Conservation (phyloP, 2,888 invertebrate species). For the Fabriciana adippe region DNA sequence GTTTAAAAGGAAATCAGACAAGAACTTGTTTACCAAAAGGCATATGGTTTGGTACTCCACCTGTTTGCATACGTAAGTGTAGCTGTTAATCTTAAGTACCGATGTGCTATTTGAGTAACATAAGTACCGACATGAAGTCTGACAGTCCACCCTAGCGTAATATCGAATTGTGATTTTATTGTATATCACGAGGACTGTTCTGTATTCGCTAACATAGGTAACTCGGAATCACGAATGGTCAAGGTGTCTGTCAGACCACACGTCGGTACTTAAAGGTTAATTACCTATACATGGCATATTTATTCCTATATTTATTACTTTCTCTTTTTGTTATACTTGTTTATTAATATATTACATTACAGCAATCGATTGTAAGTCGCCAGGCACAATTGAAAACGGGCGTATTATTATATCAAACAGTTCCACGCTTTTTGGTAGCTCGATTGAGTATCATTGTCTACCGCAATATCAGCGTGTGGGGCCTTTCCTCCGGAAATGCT, state of each 20-base stretch:
- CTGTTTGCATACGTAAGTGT: slow-evolving; percentile 89
- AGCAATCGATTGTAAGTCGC: slow-evolving; percentile 94
- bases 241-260: too few species aligned
- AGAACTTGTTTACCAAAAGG: slow-evolving; percentile 89
- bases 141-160: too few species aligned
- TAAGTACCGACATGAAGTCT: too few species aligned
- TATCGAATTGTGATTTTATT: too few species aligned
- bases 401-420: slow-evolving; percentile 93
- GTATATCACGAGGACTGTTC: too few species aligned
- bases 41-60: slow-evolving; percentile 90
- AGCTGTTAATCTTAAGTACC: neutral
- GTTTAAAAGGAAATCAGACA: slow-evolving; percentile 89
- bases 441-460: slow-evolving; percentile 94
- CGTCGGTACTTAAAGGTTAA: too few species aligned
- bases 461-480: slow-evolving; percentile 92
- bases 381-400: slow-evolving; percentile 91
- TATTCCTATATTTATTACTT: neutral
- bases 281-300: too few species aligned
- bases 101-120: too few species aligned
- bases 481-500: slow-evolving; percentile 91
- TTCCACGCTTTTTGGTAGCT: slow-evolving; percentile 91
- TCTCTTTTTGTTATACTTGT: slow-evolving; percentile 9
- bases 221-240: too few species aligned
- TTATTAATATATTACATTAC: slow-evolving; percentile 41
- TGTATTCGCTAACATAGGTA: too few species aligned